Conservation (phyloP, 2,888 invertebrate genomes). For the Drosophila paranaensis region DNA sequence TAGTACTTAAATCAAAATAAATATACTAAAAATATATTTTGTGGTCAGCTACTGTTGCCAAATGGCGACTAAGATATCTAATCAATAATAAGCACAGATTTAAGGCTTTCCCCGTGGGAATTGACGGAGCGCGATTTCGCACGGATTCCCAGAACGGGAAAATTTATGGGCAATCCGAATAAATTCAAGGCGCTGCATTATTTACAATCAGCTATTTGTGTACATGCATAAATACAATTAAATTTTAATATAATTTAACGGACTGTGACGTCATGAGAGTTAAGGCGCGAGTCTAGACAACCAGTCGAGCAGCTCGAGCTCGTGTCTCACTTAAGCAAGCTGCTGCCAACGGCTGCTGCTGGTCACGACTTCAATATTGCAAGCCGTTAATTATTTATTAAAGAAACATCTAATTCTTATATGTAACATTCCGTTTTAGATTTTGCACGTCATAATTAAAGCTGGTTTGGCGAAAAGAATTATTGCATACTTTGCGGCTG, state of each 20-base stretch:
- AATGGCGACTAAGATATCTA: constrained; percentile 41
- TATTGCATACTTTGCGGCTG: constrained; percentile 31
- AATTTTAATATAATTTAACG: neutral
- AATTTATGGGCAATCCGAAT: constrained; percentile 29
- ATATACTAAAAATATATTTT: constrained; percentile 5
- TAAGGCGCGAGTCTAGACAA: neutral
- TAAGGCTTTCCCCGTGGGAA: constrained; percentile 44
- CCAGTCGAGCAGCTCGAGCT: neutral
- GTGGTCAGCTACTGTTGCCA: neutral
- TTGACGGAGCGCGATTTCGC: constrained; percentile 43
- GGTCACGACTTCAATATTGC: neutral
- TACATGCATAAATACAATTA: neutral
- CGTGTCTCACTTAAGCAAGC: too few relatives aligned
- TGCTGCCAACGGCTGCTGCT: neutral
- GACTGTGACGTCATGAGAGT: neutral
- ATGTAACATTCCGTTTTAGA: neutral
- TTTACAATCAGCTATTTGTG: constrained; percentile 12
- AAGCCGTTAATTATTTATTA: neutral
- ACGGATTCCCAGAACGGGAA: constrained; percentile 9
- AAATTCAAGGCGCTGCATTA: constrained; percentile 23
- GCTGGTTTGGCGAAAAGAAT: neutral
- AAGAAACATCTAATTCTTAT: too few relatives aligned
- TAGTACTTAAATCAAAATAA: constrained; percentile 61
- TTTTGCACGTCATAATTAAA: neutral
- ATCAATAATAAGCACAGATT: constrained; percentile 38